Base-by-base conservation (phyloP, 1,140 invertebrate species). In the Drosophila malerkotliana region DNA sequence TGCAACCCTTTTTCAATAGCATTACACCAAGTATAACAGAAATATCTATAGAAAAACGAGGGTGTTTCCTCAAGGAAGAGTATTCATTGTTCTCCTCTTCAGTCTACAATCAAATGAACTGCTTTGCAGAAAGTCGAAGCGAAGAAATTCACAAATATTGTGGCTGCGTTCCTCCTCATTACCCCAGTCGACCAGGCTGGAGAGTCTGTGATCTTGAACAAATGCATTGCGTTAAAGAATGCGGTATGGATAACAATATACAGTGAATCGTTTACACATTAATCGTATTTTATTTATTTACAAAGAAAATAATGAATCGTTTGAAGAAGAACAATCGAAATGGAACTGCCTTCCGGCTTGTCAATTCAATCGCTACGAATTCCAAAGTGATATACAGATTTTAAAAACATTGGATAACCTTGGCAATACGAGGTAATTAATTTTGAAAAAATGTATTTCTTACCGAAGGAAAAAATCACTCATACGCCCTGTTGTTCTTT, bases 31-130 rank as follows among this genome's bases (percentile, higher is more conserved):
- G 68, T 52, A 6, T 90, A 8, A 9, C 6, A 0, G 26, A 30
- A 0, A 12, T 88, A 21, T 1, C 56, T 1, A n/a, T 81, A 1
- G 1, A 45, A 1, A 41, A 57, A 15, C 74, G 94, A 30, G 84
- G 92, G 8, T 95, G 95, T 59, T 92, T 94, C 52, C 93, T 94
- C 30, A 63, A 72, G 0, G 62, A 93, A 14, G 94, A 95, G 91
- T 91, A 71, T 0, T 53, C 77, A 55, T 63, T 92, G 1, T 77
- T 82, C 1, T 59, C 74, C 8, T 93, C 93, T n/a, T 45, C 78
- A 0, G 79, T 79, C 4, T 95, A 95, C 47, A 93, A 93, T 0
- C 94, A 93, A 69, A 91, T 93, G 15, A 95, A 95, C 72, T 95
- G 95, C 72, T 87, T 94, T 73, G 90, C 92, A 0, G 93, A 94